phyloP scores from a whole-genome alignment of 2,888 invertebrate genomes.

The Tetranychus truncatus region DNA sequence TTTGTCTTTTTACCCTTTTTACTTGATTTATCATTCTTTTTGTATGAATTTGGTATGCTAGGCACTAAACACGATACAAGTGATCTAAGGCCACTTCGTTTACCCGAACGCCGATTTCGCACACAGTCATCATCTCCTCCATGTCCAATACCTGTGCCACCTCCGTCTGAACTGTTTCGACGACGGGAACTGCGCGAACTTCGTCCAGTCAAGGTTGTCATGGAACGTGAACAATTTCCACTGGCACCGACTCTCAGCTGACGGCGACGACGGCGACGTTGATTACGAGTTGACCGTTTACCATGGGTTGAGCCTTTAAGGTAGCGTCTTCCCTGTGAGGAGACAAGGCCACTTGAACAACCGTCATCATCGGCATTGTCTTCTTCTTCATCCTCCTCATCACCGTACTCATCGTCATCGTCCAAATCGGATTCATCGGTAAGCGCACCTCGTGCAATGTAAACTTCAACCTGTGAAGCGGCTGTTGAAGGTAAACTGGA shows the following conservation, averaged over 20 bases:
- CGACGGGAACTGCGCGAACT: neutral
- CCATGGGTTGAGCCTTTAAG: neutral
- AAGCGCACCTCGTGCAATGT: conserved; percentile 21
- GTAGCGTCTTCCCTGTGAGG: neutral
- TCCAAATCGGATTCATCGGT: conserved; percentile 23
- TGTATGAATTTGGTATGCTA: conserved; percentile 9
- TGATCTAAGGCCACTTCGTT: conserved; percentile 12
- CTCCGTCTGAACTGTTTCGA: neutral
- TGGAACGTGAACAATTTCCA: neutral
- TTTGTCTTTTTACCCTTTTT: neutral
- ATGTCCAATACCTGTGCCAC: neutral
- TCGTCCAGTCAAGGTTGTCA: neutral
- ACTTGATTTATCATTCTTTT: neutral
- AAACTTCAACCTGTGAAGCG: conserved; percentile 20
- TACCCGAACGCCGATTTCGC: neutral
- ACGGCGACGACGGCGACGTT: neutral
- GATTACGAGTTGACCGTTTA: neutral
- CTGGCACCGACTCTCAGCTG: neutral
- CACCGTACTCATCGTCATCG: conserved; percentile 15
- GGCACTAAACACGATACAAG: conserved; percentile 12
- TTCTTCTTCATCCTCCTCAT: conserved; percentile 17
- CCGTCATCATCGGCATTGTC: conserved; percentile 16
- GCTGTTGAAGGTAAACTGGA: conserved; percentile 21
- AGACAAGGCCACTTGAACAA: conserved; percentile 17
- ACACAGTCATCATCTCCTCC: neutral